phyloP scores from a whole-genome alignment of 2,797 vertebrate species.

The Platalea minor region DNA sequence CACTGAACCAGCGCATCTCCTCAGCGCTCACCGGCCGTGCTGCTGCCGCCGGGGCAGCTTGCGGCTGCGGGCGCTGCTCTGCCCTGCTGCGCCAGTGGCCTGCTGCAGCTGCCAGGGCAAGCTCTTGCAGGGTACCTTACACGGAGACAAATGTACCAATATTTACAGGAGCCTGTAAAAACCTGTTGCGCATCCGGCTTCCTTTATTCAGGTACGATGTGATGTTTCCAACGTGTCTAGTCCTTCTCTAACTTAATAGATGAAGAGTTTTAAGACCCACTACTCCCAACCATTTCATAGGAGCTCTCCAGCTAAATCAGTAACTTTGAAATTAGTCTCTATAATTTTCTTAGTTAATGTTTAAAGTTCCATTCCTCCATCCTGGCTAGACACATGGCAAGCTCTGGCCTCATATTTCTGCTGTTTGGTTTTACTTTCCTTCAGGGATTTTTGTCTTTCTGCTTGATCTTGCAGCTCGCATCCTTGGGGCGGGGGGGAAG shows the following conservation, averaged over 20 bases:
- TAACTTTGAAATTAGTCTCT: not conserved
- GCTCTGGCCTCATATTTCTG: not conserved
- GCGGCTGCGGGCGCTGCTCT: not conserved
- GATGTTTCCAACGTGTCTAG: not conserved
- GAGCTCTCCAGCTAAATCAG: not conserved
- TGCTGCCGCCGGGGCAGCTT: not conserved
- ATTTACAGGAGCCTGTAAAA: not conserved
- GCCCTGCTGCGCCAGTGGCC: rapidly evolving
- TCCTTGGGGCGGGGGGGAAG: not conserved
- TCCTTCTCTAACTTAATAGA: not conserved
- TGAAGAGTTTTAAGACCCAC: not conserved
- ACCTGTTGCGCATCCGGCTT: not conserved
- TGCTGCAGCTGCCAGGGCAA: not conserved
- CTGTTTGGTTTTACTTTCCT: not conserved
- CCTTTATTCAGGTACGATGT: not conserved
- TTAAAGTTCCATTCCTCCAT: not conserved
- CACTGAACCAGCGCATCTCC: not conserved
- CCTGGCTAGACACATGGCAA: not conserved
- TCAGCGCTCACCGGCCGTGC: rapidly evolving
- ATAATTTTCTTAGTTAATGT: not conserved
- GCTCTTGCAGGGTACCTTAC: not conserved
- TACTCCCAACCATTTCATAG: not conserved
- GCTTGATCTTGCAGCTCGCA: not conserved
- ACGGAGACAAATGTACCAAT: not conserved
- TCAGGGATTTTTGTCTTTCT: not conserved